Evolutionary conservation across 1,140 invertebrate genomes (phyloP), one percentile per base, ranked within the genome.

Genomic region (Schlechtendalia chinensis): DNA sequence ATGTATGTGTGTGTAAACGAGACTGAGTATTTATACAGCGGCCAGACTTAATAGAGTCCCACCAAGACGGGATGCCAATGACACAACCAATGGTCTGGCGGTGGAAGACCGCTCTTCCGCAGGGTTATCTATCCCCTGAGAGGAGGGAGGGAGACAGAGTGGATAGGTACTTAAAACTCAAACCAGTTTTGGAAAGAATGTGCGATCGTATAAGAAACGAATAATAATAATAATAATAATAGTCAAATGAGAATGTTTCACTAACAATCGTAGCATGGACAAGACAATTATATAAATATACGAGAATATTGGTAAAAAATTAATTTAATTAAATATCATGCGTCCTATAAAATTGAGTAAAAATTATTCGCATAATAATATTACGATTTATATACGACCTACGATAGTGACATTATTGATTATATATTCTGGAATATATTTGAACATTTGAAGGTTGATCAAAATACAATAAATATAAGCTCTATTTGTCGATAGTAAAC

Each of bases 51-150:
- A 75, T 75, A 58, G 17, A n/a, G n/a, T n/a, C n/a, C n/a, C 16
- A 27, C n/a, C 29, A n/a, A 74, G 72, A 75, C 32, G 54, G 32
- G 54, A 79, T 79, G 75, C 75, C 75, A 61, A 79, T 79, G 24
- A 61, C 75, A 79, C 56, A 63, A 61, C 63, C 75, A 79, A 79
- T 58, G 58, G 22, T 47, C 58, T 47, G 39, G n/a, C 56, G 14
- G 10, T 50, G 4, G 32, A 47, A 27, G 10, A 47, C 39, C 32
- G 16, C 45, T 79, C 29, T 32, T 79, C 45, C 22, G 32, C 39
- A 59, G 56, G 29, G 32, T 50, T 32, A 29, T 22, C 53, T 56
- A 74, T 12, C 24, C 53, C 12, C 29, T 50, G 27, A n/a, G 24
- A n/a, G 71, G n/a, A n/a, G n/a, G n/a, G n/a, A n/a, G n/a, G n/a